Evolutionary conservation across 2,888 invertebrate genomes (phyloP).

Genomic region (Priocnemis perturbator): DNA sequence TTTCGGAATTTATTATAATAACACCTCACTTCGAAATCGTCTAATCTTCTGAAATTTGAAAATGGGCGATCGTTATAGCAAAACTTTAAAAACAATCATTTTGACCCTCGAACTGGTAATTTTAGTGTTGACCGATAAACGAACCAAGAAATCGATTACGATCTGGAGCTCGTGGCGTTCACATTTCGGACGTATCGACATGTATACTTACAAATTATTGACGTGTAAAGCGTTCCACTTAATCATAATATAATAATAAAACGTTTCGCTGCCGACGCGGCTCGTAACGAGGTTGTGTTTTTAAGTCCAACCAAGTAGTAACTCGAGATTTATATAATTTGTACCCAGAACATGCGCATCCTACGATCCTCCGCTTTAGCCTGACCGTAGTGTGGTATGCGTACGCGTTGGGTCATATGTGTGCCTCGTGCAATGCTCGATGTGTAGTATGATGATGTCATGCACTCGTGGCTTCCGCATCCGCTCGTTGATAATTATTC

Average conservation of each 20-base stretch:
- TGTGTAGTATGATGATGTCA: conserved; percentile 41
- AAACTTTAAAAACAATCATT: too few relatives aligned
- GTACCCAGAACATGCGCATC: conserved; percentile 17
- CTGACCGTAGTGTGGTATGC: background rate
- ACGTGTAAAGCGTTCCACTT: background rate
- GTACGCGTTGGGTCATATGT: background rate
- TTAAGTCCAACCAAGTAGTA: conserved; percentile 6
- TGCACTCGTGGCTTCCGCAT: conserved; percentile 51
- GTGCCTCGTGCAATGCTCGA: conserved; percentile 19
- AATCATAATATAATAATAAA: background rate
- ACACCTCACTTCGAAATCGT: too few relatives aligned
- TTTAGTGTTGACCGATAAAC: too few relatives aligned
- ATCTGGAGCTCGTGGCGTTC: too few relatives aligned
- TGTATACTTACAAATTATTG: background rate
- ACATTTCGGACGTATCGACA: background rate
- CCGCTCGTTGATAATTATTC: conserved; percentile 52
- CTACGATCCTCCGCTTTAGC: conserved; percentile 4
- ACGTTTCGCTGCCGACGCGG: background rate
- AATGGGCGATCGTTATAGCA: too few relatives aligned
- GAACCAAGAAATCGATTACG: too few relatives aligned
- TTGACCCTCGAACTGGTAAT: too few relatives aligned
- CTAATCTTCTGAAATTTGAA: too few relatives aligned
- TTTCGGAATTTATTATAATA: too few relatives aligned
- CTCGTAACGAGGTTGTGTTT: conserved; percentile 8
- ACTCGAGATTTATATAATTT: conserved; percentile 30